These are phyloP conservation scores for Dicaeum eximium DNA, from an alignment of 2,113 vertebrate species.

Conservation along the genomic window DNA sequence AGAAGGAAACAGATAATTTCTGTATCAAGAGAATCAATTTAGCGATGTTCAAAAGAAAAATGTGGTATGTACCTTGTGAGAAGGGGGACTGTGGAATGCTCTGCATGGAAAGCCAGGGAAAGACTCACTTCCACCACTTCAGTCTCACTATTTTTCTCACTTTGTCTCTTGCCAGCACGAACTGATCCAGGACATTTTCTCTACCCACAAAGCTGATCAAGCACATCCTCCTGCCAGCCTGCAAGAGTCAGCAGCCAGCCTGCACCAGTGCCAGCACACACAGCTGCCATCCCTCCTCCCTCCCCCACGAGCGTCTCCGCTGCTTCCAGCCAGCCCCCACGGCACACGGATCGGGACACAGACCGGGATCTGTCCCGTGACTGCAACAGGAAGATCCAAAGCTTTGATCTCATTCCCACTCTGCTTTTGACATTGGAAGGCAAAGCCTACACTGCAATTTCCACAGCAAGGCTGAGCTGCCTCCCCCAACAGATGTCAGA, in stretches of 20 bases:
- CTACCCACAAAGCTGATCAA: conserved; percentile 19
- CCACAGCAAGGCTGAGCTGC: not conserved
- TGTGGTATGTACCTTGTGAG: not conserved
- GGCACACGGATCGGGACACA: fast-evolving
- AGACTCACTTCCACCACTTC: not conserved
- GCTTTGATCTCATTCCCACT: not conserved
- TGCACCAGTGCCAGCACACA: not conserved
- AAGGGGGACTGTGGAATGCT: not conserved
- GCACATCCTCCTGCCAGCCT: conserved; percentile 15
- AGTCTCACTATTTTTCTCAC: not conserved
- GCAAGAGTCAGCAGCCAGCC: not conserved
- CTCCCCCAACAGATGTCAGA: not conserved
- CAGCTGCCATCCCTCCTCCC: not conserved
- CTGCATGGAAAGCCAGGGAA: not conserved
- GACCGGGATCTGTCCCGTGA: not conserved
- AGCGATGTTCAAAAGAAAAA: not conserved
- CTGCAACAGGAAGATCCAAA: not conserved
- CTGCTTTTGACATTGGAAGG: fast-evolving
- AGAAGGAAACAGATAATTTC: not conserved
- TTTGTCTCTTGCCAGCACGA: not conserved
- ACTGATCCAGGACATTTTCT: conserved; percentile 28
- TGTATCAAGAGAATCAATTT: not conserved
- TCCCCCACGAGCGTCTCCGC: fast-evolving
- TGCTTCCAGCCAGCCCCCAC: not conserved
- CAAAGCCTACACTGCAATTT: not conserved